Conservation (phyloP, 2,888 invertebrate genomes). For the Ochropacha duplaris region DNA sequence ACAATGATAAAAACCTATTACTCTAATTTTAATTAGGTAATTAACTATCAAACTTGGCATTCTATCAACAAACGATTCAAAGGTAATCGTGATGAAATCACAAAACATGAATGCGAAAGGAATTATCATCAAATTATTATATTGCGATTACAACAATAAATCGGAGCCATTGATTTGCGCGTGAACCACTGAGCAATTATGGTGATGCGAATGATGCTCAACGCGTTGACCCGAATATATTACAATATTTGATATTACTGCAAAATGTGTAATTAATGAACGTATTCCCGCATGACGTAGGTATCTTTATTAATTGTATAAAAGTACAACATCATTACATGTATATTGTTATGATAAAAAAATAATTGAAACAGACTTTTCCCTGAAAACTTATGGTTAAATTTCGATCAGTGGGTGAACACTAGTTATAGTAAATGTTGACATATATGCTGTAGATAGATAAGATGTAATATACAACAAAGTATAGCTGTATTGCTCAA, state of each 20-base stretch:
- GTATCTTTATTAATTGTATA: neutral
- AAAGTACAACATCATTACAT: neutral
- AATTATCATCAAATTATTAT: neutral
- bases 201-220: constrained; percentile 24
- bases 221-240: constrained; percentile 23
- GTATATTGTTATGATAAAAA: too few species aligned
- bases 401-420: too few species aligned
- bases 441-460: too few species aligned
- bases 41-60: neutral
- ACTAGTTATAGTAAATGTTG: too few species aligned
- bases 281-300: neutral
- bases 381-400: too few species aligned
- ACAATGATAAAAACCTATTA: too few species aligned
- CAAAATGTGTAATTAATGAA: neutral
- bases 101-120: neutral
- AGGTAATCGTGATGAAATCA: neutral
- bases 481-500: too few species aligned
- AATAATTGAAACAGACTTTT: too few species aligned
- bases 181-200: constrained; percentile 22
- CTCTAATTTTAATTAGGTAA: too few species aligned
- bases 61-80: neutral
- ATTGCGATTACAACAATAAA: neutral
- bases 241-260: constrained; percentile 28
- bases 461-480: too few species aligned
- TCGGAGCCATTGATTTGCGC: constrained; percentile 2